phyloP scores from a whole-genome alignment of 2,113 vertebrate species.

The Arothron firmamentum region DNA sequence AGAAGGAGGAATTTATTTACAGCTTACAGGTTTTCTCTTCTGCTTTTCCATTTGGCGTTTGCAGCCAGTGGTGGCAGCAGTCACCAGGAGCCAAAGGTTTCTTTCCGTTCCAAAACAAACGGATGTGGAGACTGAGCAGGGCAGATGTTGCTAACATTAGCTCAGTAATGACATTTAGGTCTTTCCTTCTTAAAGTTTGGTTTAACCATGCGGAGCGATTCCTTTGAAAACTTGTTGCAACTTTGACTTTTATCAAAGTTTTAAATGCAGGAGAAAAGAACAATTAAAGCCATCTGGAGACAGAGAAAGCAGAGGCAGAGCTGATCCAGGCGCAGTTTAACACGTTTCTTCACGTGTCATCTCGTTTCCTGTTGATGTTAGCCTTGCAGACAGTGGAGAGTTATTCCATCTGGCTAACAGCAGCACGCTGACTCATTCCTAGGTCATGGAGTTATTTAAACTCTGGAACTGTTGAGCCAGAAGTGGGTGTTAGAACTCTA shows the following conservation, averaged over 20 bases:
- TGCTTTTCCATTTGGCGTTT: too few relatives aligned
- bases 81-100: too few relatives aligned
- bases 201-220: too few relatives aligned
- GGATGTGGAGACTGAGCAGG: too few relatives aligned
- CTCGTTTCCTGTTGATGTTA: constrained; percentile 19
- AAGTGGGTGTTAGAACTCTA: constrained; percentile 17
- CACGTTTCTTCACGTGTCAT: constrained; percentile 8
- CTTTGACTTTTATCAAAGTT: background rate
- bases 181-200: too few relatives aligned
- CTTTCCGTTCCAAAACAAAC: too few relatives aligned
- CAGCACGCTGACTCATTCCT: constrained; percentile 17
- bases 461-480: constrained; percentile 1
- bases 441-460: constrained; percentile 25
- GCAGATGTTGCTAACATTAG: too few relatives aligned
- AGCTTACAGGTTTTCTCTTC: too few relatives aligned
- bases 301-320: background rate
- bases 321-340: constrained; percentile 9
- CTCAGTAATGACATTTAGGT: too few relatives aligned
- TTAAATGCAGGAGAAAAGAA: background rate
- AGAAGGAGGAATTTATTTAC: too few relatives aligned
- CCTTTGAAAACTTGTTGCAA: background rate
- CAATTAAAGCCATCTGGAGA: background rate
- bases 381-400: constrained; percentile 11
- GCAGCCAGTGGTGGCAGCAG: too few relatives aligned
- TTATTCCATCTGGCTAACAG: constrained; percentile 37